Evolutionary conservation across 2,113 vertebrate species (phyloP).

Genomic region (Orthonyx spaldingii): DNA sequence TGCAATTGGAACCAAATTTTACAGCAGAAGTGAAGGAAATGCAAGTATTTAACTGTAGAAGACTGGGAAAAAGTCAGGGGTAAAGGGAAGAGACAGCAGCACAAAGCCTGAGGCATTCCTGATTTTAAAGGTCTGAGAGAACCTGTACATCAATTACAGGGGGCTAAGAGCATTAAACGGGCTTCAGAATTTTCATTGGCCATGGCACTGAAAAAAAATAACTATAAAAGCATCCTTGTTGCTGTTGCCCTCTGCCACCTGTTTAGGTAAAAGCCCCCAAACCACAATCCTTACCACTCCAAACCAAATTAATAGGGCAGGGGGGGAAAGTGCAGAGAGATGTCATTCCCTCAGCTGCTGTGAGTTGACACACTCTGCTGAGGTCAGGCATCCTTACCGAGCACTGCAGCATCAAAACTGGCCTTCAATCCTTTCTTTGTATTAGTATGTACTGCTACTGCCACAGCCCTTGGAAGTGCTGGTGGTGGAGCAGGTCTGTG

Average conservation of each 20-base stretch:
- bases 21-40: not conserved
- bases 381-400: not conserved
- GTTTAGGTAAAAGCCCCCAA: not conserved
- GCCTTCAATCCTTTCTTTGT: not conserved
- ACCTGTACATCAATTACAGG: not conserved
- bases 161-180: not conserved
- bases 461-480: not conserved
- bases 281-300: not conserved
- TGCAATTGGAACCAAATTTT: not conserved
- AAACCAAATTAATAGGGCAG: not conserved
- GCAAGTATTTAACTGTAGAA: not conserved
- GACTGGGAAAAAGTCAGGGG: not conserved
- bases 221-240: not conserved
- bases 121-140: not conserved
- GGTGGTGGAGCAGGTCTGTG: not conserved
- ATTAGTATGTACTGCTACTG: not conserved
- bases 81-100: not conserved
- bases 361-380: rapidly evolving
- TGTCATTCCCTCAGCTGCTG: not conserved
- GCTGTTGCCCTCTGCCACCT: not conserved
- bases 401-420: not conserved
- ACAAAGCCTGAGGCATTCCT: not conserved
- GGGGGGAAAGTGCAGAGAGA: not conserved
- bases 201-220: not conserved
- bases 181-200: not conserved